A percentile compares a stretch with the other conserved stretches of the same genome.
These are phyloP conservation scores for Neoaliturus tenellus DNA, from an alignment of 2,888 invertebrate genomes.

Conservation along the genomic window DNA sequence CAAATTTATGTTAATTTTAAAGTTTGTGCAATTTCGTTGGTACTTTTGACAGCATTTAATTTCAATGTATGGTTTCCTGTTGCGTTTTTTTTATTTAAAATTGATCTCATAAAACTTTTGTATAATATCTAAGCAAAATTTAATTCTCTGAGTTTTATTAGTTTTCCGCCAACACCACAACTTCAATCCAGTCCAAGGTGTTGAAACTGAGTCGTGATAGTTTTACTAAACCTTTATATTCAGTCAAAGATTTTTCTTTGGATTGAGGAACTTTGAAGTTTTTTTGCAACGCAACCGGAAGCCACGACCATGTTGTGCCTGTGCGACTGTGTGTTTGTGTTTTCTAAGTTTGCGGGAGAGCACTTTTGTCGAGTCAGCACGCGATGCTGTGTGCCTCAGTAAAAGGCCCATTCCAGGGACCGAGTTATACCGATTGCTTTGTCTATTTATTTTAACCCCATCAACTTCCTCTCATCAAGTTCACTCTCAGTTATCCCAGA, in stretches of 20 bases:
- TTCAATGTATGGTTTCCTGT: conserved; percentile 22
- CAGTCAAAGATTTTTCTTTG: too few relatives aligned
- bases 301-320: background rate
- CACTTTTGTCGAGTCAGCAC: conserved; percentile 37
- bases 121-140: too few relatives aligned
- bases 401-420: background rate
- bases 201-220: too few relatives aligned
- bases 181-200: too few relatives aligned
- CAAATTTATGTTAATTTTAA: conserved; percentile 45
- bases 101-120: too few relatives aligned
- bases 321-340: conserved; percentile 22
- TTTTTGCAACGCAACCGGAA: background rate
- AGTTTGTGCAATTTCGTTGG: conserved; percentile 47
- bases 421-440: conserved; percentile 28
- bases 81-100: too few relatives aligned
- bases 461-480: background rate
- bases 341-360: conserved; percentile 26
- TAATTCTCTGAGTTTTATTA: too few relatives aligned
- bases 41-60: conserved; percentile 41
- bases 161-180: too few relatives aligned
- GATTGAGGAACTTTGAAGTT: too few relatives aligned
- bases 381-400: conserved; percentile 43
- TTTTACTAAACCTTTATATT: too few relatives aligned
- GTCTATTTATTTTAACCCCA: background rate
- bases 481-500: background rate